Base-by-base conservation (phyloP, 2,113 vertebrate genomes). In the Rhinogobius similis region DNA sequence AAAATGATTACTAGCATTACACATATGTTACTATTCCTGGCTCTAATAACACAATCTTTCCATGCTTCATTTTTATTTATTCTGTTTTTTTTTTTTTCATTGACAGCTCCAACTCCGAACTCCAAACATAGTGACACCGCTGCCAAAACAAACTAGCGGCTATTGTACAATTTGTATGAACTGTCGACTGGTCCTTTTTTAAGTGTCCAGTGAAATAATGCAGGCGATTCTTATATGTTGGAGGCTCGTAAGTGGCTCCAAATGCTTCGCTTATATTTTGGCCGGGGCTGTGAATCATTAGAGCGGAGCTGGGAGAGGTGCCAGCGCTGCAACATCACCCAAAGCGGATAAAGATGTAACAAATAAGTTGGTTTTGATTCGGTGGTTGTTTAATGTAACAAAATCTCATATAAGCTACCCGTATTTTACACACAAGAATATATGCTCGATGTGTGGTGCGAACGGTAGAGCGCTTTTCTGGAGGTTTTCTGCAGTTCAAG, bases 201-300 rank as follows among this genome's bases (percentile, higher is more conserved):
- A 10, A 70, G 43, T 62, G 67, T 72, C 58, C 62, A 0, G 4
- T 65, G 56, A 80, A 70, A 79, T 41, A 74, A 66, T 12, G 21
- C 79, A 67, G 75, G 41, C 50, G 58, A 66, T 77, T 78, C 62
- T 29, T 53, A 64, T 58, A 64, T 67, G 59, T 84, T 81, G 70
- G 50, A 81, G 71, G 65, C 52, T 39, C 32, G 65, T 82, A 85
- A 87, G 69, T 85, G 79, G 77, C 29, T 81, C 85, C 83, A 87
- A 89, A 86, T 88, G 81, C 86, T 61, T 70, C 52, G 39, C 58
- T 65, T 70, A 6, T 72, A 74, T 53, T 50, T 69, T 58, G 0
- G 46, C 67, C 56, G 61, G 70, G 75, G 55, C 85, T 90, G 83
- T 23, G 68, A 90, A 82, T 73, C 80, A 86, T 89, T 86, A 89